These are phyloP conservation scores for Raja brachyura DNA, from an alignment of 2,113 vertebrate species.

Conservation along the genomic window DNA sequence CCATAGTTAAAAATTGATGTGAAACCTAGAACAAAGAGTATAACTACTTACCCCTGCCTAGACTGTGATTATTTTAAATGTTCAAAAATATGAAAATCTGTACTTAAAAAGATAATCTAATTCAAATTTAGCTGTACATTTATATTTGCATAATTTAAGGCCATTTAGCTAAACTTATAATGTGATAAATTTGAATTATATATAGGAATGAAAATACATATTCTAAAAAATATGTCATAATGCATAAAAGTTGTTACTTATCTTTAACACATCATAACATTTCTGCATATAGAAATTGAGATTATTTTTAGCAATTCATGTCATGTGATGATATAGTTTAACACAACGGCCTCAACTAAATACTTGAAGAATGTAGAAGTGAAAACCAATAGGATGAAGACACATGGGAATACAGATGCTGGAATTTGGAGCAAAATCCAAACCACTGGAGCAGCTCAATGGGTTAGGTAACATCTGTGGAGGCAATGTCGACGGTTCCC, in stretches of 20 bases:
- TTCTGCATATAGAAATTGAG: not conserved
- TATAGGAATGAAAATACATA: not conserved
- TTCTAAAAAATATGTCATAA: not conserved
- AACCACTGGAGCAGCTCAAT: no score
- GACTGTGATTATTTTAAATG: not conserved
- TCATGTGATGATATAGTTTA: not conserved
- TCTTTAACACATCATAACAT: not conserved
- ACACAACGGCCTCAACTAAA: not conserved
- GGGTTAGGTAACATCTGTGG: no score
- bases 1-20: not conserved
- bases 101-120: not conserved
- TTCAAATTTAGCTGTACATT: constrained; percentile 8
- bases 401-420: no score
- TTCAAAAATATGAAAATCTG: not conserved
- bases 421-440: no score
- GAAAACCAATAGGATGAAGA: not conserved
- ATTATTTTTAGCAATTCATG: not conserved
- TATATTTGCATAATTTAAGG: not conserved
- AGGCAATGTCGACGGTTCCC: no score
- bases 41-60: not conserved
- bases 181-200: not conserved
- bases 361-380: not conserved
- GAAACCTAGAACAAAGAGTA: not conserved
- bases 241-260: not conserved
- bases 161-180: not conserved